A percentile compares a stretch with the other conserved stretches of the same genome.
Conservation (phyloP, 2,797 vertebrate genomes). For the Hybognathus amarus region DNA sequence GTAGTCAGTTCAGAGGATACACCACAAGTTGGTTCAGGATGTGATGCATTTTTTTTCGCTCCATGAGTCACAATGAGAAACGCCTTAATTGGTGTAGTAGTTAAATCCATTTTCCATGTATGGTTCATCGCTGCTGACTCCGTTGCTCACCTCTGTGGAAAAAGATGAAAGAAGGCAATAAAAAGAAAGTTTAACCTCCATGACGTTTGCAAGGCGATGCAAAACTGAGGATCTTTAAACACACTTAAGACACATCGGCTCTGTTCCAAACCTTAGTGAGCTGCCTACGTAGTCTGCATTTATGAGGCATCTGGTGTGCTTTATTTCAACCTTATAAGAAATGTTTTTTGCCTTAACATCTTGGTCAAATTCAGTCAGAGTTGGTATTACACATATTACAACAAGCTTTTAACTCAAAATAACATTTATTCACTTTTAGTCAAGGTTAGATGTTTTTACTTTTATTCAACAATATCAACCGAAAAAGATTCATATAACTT, state of each 20-base stretch:
- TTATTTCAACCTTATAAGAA: not conserved
- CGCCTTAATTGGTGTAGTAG: constrained; percentile 79
- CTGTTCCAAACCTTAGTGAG: constrained; percentile 2
- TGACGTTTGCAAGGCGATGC: not conserved
- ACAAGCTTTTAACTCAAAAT: not conserved
- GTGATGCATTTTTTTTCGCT: not conserved
- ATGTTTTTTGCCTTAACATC: not conserved
- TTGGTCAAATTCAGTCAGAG: not conserved
- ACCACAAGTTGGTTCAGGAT: constrained; percentile 27
- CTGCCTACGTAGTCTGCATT: not conserved
- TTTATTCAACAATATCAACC: not conserved
- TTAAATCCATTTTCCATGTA: constrained; percentile 85
- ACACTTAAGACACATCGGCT: not conserved
- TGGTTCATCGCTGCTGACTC: constrained; percentile 83
- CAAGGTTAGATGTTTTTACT: not conserved
- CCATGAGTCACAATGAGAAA: constrained; percentile 67
- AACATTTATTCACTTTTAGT: not conserved
- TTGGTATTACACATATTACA: not conserved
- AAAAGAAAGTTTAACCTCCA: not conserved
- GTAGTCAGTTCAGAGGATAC: constrained; percentile 42
- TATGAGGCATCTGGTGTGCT: not conserved
- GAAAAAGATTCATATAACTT: not conserved
- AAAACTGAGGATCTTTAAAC: not conserved
- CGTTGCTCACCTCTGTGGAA: constrained; percentile 88
- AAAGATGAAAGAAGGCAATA: constrained; percentile 49